These are phyloP conservation scores for Acheta domesticus DNA, from an alignment of 2,888 invertebrate species.

Conservation along the genomic window DNA sequence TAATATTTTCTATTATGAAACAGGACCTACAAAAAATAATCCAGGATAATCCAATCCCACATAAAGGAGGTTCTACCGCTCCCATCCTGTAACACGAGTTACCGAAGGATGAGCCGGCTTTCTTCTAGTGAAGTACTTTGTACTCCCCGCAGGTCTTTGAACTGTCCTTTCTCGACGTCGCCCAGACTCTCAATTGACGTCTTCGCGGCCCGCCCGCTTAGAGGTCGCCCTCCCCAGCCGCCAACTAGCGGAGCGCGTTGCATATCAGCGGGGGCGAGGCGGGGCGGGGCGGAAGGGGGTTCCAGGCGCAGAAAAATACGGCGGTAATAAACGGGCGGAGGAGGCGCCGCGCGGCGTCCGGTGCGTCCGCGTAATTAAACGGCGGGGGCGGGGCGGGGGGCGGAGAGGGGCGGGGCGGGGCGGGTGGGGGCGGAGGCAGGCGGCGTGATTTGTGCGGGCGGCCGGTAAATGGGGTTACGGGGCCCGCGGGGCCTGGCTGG, in stretches of 20 bases:
- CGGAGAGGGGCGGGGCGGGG: background rate
- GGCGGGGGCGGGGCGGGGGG: background rate
- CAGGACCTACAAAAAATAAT: accelerated
- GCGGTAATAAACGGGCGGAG: conserved; percentile 6
- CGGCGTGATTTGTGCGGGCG: conserved; percentile 1
- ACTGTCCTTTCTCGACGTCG: too few species aligned
- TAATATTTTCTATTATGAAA: too few species aligned
- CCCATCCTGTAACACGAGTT: too few species aligned
- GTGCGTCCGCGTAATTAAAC: conserved; percentile 9
- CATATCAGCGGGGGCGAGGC: background rate
- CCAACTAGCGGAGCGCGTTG: background rate
- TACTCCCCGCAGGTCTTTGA: too few species aligned
- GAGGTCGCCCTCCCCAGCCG: too few species aligned
- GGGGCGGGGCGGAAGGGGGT: background rate
- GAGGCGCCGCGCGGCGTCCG: background rate
- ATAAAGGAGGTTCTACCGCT: too few species aligned
- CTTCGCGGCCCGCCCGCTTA: too few species aligned
- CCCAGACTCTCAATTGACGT: too few species aligned
- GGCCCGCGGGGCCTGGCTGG: background rate
- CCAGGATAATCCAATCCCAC: too few species aligned
- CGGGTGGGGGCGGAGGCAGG: background rate
- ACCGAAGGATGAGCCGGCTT: too few species aligned
- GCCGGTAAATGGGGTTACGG: conserved; percentile 9
- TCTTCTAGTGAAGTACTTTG: too few species aligned
- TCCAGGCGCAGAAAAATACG: background rate